Conservation (phyloP, 2,113 vertebrate genomes). For the Chamaetylas fuelleborni region DNA sequence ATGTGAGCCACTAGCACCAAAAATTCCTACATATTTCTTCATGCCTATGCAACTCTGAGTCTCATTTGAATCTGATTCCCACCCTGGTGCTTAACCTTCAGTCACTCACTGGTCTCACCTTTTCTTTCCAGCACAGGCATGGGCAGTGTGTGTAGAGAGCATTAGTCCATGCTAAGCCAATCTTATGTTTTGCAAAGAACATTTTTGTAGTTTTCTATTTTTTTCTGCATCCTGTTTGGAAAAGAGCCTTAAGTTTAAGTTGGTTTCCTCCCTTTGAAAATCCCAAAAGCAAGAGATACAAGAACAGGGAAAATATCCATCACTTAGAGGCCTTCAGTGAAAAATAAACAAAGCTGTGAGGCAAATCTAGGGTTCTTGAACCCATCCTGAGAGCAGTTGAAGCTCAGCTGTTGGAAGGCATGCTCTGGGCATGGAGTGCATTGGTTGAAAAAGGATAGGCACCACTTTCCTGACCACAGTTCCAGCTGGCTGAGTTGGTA, state of each 20-base stretch:
- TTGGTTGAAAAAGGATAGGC: neutral
- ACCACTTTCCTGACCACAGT: neutral
- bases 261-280: neutral
- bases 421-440: neutral
- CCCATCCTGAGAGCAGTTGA: neutral
- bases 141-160: neutral
- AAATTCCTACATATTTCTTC: neutral
- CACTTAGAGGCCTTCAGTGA: neutral
- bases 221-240: neutral
- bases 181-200: neutral
- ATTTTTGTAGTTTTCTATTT: neutral
- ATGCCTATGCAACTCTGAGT: neutral
- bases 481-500: neutral
- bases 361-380: neutral
- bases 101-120: neutral
- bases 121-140: neutral
- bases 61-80: neutral
- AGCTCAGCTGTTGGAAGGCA: neutral
- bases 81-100: neutral
- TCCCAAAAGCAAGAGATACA: rapidly evolving
- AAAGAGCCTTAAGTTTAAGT: neutral
- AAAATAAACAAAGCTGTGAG: neutral
- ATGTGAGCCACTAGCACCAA: neutral
- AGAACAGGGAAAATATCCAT: neutral
- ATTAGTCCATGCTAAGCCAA: neutral